Base-by-base conservation (phyloP, 1,140 invertebrate species). In the Bicyclus anynana region DNA sequence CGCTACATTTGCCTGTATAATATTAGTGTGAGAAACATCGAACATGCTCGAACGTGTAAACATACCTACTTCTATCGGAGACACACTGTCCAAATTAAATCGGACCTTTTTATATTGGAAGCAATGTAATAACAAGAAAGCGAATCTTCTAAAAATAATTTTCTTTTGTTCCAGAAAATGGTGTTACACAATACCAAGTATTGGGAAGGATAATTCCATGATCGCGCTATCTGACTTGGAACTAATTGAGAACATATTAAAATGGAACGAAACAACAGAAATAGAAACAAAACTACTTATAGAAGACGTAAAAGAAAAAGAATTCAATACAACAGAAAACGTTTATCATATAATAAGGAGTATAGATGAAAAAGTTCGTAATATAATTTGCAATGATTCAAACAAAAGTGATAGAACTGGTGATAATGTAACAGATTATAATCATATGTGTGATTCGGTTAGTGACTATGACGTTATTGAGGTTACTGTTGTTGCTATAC, bases 401-500 rank as follows among this genome's bases (percentile, higher is more conserved):
- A 55, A 59, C 35, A 59, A 50, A 40, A 55, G 49, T 48, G 54
- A 40, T 7, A 62, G 46, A 49, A 33, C 18, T 13, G 42, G 20
- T 26, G 46, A 23, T 12, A 72, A 74, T 44, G 10, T 63, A 13
- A 62, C 55, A 27, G 37, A 62, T 27, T 50, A 51, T 5, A 65
- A 53, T 60, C 67, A 62, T 3, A 37, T 48, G 0, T 72, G 67
- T 56, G 59, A 50, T 20, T 49, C 59, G 5, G 38, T 44, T 4
- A 56, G 59, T 16, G 46, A 77, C 7, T 87, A 86, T 46, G 86
- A 85, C 37, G 67, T 65, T 16, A 66, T 84, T 35, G 84, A 89
- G 65, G 72, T 78, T 2, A 74, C 78, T 65, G 77, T 89, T 5
- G 85, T 89, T 10, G 75, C 77, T 23, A 60, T 93, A 47, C 77